Conservation (phyloP, 23 tunicate genomes). For the Corella eumyota region DNA sequence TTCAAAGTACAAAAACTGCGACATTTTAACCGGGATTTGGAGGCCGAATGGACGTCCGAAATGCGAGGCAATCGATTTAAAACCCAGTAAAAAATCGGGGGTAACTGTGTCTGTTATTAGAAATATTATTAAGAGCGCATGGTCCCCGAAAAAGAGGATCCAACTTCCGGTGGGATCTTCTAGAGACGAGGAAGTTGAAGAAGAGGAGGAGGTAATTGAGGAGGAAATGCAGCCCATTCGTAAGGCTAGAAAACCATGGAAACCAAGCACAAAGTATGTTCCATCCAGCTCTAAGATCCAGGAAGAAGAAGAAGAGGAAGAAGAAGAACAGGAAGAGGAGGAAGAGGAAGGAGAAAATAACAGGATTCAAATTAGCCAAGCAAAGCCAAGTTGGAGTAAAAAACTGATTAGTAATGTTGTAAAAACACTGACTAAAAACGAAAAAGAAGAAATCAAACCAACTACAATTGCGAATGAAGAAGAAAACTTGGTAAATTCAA, state of each 20-base stretch:
- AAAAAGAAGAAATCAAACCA: too few relatives aligned
- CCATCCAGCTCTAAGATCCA: not conserved
- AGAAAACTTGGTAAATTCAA: too few relatives aligned
- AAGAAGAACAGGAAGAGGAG: constrained; percentile 10
- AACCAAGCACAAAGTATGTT: not conserved
- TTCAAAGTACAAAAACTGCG: constrained; percentile 9
- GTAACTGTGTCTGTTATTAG: not conserved
- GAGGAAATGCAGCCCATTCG: constrained; percentile 12
- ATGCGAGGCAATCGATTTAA: constrained; percentile 2
- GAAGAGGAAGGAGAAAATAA: too few relatives aligned
- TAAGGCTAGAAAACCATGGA: not conserved
- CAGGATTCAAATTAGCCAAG: too few relatives aligned
- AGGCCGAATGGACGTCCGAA: constrained; percentile 1
- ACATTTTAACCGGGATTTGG: constrained; percentile 9
- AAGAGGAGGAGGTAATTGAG: constrained; percentile 24
- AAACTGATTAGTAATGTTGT: too few relatives aligned
- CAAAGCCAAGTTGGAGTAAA: too few relatives aligned
- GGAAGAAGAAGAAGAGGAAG: constrained; percentile 18
- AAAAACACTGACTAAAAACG: too few relatives aligned
- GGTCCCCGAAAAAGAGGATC: not conserved
- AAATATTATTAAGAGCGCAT: too few relatives aligned
- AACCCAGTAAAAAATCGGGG: not conserved
- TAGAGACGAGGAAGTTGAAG: constrained; percentile 25
- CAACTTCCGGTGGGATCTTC: not conserved
- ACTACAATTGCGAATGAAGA: too few relatives aligned